Conservation (phyloP, 1,140 invertebrate genomes). For the Drosophila kohkoa region DNA sequence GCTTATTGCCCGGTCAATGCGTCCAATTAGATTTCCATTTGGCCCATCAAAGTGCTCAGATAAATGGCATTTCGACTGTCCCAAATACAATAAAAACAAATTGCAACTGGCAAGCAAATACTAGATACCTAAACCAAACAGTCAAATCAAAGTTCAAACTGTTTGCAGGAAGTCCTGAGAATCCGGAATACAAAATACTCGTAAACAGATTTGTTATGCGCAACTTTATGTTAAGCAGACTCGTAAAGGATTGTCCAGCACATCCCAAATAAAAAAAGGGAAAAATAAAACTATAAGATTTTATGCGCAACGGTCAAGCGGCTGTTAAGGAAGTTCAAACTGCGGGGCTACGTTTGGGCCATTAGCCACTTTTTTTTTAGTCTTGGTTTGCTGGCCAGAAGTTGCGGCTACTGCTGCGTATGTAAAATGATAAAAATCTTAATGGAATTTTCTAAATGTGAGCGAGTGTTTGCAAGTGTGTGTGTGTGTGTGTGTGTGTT, state of each 20-base stretch:
- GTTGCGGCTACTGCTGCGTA: constrained; percentile 52
- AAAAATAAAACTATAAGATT: constrained; percentile 71
- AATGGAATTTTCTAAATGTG: constrained; percentile 71
- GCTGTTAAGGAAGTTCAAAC: constrained; percentile 69
- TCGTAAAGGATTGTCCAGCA: constrained; percentile 25
- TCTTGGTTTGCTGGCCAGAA: constrained; percentile 20
- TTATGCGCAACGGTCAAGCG: constrained; percentile 64
- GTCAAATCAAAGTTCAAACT: constrained; percentile 45
- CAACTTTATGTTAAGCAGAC: constrained; percentile 74
- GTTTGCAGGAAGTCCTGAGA: constrained; percentile 53
- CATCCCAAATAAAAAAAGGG: constrained; percentile 14
- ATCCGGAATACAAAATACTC: constrained; percentile 70
- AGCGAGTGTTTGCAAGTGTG: constrained; percentile 4
- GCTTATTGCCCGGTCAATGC: constrained; percentile 62
- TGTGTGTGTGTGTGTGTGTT: constrained; percentile 4
- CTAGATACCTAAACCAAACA: constrained; percentile 45
- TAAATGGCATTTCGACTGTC: constrained; percentile 52
- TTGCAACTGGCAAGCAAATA: constrained; percentile 48
- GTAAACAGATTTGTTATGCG: constrained; percentile 83
- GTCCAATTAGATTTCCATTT: constrained; percentile 80
- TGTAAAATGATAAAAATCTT: constrained; percentile 80
- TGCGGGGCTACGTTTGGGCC: constrained; percentile 54
- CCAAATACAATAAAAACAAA: constrained; percentile 74
- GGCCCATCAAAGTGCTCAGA: constrained; percentile 69
- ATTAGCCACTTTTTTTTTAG: constrained; percentile 61